phyloP scores from a whole-genome alignment of 23 tunicate genomes.

The Ascidia mentula region DNA sequence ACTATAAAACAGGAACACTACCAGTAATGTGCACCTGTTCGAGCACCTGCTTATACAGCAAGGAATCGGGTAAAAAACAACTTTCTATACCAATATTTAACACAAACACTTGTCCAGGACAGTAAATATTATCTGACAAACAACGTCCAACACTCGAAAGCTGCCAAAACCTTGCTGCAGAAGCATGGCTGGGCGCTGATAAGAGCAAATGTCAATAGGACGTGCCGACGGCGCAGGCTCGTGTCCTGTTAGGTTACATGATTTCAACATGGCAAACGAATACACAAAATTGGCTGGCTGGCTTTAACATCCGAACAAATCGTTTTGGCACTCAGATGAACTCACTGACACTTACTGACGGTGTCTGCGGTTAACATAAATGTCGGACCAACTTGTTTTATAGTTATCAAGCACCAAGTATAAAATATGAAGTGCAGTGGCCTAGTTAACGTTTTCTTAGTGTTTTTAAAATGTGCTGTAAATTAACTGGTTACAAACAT shows the following conservation, averaged over 20 bases:
- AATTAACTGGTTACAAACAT: no score
- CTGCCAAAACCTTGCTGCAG: neutral
- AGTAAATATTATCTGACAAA: neutral
- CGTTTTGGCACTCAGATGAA: neutral
- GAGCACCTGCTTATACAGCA: neutral
- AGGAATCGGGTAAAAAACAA: neutral
- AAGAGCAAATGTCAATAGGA: constrained; percentile 4
- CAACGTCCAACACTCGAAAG: neutral
- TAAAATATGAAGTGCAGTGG: no score
- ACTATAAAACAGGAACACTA: no score
- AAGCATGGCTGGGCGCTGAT: neutral
- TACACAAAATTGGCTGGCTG: neutral
- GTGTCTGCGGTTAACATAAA: no score
- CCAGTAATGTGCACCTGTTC: neutral
- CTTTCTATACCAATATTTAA: neutral
- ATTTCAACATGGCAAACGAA: neutral
- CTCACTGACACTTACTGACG: no score
- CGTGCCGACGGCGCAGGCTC: neutral
- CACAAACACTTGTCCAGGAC: neutral
- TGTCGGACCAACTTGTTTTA: no score
- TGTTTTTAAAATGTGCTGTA: no score
- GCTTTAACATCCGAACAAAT: neutral
- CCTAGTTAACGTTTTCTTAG: no score
- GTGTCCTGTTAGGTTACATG: neutral
- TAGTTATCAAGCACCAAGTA: no score